These are phyloP conservation scores for Patagioenas fasciata DNA, from an alignment of 2,113 vertebrate species.

Conservation along the genomic window DNA sequence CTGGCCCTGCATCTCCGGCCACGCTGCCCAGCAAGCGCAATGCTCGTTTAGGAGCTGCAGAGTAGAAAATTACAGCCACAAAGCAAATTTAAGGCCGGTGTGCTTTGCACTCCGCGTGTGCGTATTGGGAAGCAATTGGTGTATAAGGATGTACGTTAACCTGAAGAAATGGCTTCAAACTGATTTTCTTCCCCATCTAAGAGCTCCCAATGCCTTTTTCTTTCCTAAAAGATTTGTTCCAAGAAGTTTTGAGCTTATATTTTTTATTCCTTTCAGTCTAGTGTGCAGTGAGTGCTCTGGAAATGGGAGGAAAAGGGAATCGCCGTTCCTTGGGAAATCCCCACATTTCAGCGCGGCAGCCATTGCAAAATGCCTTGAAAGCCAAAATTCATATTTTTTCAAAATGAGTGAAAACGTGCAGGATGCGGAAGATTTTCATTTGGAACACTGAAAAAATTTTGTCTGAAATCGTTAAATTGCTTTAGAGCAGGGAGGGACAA, in stretches of 20 bases:
- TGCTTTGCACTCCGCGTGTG: rapidly evolving
- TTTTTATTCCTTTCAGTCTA: not conserved
- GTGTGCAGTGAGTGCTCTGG: not conserved
- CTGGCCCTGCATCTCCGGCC: rapidly evolving
- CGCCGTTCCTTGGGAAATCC: not conserved
- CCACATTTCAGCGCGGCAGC: not conserved
- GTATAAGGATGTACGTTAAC: not conserved
- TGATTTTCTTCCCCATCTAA: not conserved
- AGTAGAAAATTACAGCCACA: not conserved
- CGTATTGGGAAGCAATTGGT: not conserved
- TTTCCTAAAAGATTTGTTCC: not conserved
- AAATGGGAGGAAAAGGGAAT: not conserved
- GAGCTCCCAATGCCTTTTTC: not conserved
- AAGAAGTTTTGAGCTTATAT: not conserved
- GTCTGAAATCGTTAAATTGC: not conserved
- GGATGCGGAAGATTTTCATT: not conserved
- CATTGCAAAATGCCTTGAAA: not conserved
- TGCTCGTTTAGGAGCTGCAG: not conserved
- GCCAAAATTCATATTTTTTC: not conserved
- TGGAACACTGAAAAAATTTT: not conserved
- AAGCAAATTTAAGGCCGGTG: not conserved
- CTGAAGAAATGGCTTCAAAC: not conserved
- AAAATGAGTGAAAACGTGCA: not conserved
- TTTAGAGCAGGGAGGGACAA: not conserved
- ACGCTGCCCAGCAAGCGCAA: not conserved